phyloP scores from a whole-genome alignment of 1,140 invertebrate species.

The Anthonomus grandis region DNA sequence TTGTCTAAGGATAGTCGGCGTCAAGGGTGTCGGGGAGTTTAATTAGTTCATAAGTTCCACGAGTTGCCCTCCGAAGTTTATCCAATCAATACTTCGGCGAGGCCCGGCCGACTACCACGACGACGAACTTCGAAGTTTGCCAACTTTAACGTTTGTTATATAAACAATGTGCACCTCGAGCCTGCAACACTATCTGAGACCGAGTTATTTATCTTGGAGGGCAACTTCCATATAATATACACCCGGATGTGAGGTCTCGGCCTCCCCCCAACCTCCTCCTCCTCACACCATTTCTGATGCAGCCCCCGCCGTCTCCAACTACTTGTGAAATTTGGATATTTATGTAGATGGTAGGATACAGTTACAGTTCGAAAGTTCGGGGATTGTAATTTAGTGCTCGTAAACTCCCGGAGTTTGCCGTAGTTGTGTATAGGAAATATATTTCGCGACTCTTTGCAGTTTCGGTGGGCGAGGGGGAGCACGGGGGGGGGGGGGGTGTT shows the following conservation, averaged over 20 bases:
- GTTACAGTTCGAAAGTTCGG: constrained; percentile 20
- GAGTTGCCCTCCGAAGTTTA: constrained; percentile 39
- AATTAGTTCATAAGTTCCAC: constrained; percentile 47
- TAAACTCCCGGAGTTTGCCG: constrained; percentile 13
- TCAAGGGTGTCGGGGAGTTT: constrained; percentile 44
- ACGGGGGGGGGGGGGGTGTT: too few relatives aligned
- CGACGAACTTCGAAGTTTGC: constrained; percentile 34
- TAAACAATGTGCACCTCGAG: constrained; percentile 45
- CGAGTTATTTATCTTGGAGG: constrained; percentile 41
- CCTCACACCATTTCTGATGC: not conserved
- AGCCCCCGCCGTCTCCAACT: constrained; percentile 16
- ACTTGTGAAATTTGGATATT: constrained; percentile 27
- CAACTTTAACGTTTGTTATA: constrained; percentile 47
- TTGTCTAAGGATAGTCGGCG: constrained; percentile 44
- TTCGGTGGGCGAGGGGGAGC: too few relatives aligned
- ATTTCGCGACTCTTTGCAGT: too few relatives aligned
- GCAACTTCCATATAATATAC: constrained; percentile 34
- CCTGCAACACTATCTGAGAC: constrained; percentile 37
- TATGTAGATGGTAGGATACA: constrained; percentile 24
- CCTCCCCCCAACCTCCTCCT: not conserved
- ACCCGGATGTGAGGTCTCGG: constrained; percentile 13
- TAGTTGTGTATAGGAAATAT: constrained; percentile 8
- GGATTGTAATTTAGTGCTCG: constrained; percentile 26
- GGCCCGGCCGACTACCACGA: too few relatives aligned
- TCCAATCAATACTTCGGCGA: constrained; percentile 42